A percentile compares a stretch with the other conserved stretches of the same genome.
phyloP scores from a whole-genome alignment of 2,113 vertebrate species.

The Silurus meridionalis region DNA sequence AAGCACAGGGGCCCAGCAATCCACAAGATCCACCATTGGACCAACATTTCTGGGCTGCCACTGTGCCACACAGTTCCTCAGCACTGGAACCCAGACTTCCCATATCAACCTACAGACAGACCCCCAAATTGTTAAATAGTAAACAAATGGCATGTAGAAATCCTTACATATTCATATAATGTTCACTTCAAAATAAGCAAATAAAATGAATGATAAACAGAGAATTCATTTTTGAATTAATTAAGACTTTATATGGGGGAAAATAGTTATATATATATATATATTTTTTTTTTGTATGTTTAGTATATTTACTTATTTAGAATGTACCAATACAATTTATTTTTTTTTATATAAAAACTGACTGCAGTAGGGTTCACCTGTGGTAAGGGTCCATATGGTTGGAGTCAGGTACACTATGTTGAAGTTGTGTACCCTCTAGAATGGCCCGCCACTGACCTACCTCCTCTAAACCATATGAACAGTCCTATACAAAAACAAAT shows the following conservation, averaged over 20 bases:
- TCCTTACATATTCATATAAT: not conserved
- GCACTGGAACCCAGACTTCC: constrained; percentile 93
- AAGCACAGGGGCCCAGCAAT: constrained; percentile 86
- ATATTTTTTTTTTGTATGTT: too few relatives aligned
- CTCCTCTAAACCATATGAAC: constrained; percentile 82
- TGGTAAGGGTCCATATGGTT: constrained; percentile 90
- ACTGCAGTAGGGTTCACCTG: constrained; percentile 67
- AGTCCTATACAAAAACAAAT: constrained; percentile 74
- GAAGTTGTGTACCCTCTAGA: constrained; percentile 85
- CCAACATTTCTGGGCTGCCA: constrained; percentile 92
- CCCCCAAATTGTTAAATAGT: not conserved
- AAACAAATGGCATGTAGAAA: not conserved
- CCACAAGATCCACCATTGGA: constrained; percentile 93
- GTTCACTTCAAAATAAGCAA: not conserved
- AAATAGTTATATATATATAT: too few relatives aligned
- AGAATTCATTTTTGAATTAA: too few relatives aligned
- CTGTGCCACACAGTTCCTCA: constrained; percentile 78
- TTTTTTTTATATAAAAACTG: not conserved
- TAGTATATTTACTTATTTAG: not conserved
- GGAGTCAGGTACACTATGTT: constrained; percentile 81
- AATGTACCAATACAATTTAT: not conserved
- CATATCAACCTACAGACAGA: constrained; percentile 81
- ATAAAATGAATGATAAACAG: not conserved
- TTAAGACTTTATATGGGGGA: too few relatives aligned
- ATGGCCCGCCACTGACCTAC: constrained; percentile 91